phyloP scores from a whole-genome alignment of 2,113 vertebrate species.

The Ophiodon elongatus region DNA sequence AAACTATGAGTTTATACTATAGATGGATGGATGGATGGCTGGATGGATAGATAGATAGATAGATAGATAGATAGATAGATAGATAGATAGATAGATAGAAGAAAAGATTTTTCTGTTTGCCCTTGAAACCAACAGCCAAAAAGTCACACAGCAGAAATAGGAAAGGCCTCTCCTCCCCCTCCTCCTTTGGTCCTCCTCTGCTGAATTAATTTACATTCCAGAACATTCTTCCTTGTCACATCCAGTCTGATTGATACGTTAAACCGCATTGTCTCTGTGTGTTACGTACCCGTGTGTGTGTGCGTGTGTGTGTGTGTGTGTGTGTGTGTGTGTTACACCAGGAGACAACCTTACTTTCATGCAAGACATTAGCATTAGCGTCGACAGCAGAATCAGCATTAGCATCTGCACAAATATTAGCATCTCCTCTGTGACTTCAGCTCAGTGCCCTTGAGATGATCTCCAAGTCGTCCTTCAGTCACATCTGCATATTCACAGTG shows the following conservation, averaged over 20 bases:
- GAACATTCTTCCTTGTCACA: conserved; percentile 34
- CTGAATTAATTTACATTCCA: conserved; percentile 44
- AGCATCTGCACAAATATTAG: conserved; percentile 52
- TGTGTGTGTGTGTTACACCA: background rate
- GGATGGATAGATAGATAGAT: no score
- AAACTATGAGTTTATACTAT: background rate
- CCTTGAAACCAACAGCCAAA: conserved; percentile 22
- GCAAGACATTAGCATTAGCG: conserved; percentile 46
- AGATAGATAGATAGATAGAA: background rate
- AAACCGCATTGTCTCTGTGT: background rate
- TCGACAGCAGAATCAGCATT: conserved; percentile 45
- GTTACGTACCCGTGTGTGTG: background rate
- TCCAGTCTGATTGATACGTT: conserved; percentile 26
- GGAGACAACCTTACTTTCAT: conserved; percentile 48
- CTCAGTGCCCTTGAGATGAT: conserved; percentile 39
- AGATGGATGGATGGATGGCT: background rate
- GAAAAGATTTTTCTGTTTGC: background rate
- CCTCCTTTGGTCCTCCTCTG: conserved; percentile 5
- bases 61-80: background rate
- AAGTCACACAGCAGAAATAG: background rate
- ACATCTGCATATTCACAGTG: background rate
- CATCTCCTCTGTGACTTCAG: conserved; percentile 37
- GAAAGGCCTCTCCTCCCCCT: background rate
- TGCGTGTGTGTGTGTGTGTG: background rate
- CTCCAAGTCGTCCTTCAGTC: background rate